These are phyloP conservation scores for Aelia acuminata DNA, from an alignment of 2,888 invertebrate species.

Conservation along the genomic window DNA sequence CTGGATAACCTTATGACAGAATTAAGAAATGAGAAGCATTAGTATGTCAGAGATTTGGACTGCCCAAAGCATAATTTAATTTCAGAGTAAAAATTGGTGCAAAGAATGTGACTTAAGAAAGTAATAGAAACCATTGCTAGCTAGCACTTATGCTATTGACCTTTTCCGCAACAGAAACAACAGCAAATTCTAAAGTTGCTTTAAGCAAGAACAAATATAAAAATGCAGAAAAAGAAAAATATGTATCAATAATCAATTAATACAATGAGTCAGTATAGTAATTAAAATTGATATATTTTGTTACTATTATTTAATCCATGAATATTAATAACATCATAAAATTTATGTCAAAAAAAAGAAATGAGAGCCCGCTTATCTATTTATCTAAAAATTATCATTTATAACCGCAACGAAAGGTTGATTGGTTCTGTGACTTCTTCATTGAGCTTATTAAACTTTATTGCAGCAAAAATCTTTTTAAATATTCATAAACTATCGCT, in stretches of 20 bases:
- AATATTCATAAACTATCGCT: neutral
- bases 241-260: neutral
- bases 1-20: neutral
- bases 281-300: neutral
- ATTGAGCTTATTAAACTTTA: neutral
- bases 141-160: neutral
- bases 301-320: neutral
- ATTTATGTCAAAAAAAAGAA: neutral
- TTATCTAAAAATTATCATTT: conserved; percentile 39
- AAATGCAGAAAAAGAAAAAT: neutral
- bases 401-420: conserved; percentile 15
- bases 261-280: neutral
- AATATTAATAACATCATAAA: neutral
- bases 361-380: neutral
- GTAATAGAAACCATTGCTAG: neutral
- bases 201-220: neutral
- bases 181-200: neutral
- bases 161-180: neutral
- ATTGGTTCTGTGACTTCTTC: conserved; percentile 12
- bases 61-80: neutral
- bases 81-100: neutral
- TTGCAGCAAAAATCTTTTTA: neutral
- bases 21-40: neutral
- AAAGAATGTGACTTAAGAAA: neutral
- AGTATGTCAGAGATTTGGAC: neutral